Percentiles rank a stretch among this genome's conserved stretches.
Conservation (phyloP, 2,888 invertebrate genomes). For the Ichneumon xanthorius region DNA sequence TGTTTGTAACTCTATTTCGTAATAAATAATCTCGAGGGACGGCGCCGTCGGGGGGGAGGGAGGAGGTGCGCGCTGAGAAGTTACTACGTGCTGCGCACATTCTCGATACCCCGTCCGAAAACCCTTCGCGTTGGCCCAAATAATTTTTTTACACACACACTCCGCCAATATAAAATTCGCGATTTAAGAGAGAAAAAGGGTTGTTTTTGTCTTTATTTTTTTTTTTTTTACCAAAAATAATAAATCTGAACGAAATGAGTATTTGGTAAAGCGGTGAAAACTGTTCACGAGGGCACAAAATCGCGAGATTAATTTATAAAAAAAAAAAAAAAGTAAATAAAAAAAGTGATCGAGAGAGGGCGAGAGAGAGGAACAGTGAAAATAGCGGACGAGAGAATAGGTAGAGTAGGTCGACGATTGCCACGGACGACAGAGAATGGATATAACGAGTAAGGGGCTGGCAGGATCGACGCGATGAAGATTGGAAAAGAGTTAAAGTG, state of each 20-base stretch:
- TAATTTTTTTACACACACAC: constrained; percentile 13
- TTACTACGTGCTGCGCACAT: constrained; percentile 57
- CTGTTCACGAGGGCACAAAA: constrained; percentile 70
- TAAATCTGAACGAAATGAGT: not conserved
- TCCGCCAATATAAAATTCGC: not conserved
- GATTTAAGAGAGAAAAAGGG: not conserved
- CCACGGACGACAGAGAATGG: constrained; percentile 57
- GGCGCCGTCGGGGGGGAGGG: no score
- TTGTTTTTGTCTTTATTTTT: constrained; percentile 22
- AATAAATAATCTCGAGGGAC: not conserved
- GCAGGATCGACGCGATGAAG: constrained; percentile 48
- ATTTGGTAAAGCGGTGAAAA: constrained; percentile 32
- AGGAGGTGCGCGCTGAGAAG: not conserved
- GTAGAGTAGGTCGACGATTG: constrained; percentile 70
- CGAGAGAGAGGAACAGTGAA: constrained; percentile 56
- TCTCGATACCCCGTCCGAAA: not conserved
- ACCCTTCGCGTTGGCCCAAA: constrained; percentile 12
- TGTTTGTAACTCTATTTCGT: constrained; percentile 12
- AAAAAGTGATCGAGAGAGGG: constrained; percentile 42
- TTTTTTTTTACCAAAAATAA: constrained; percentile 14
- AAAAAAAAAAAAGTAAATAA: constrained; percentile 29
- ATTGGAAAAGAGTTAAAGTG: constrained; percentile 67
- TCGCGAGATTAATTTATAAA: constrained; percentile 65
- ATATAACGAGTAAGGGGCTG: constrained; percentile 41
- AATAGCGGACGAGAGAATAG: constrained; percentile 65